phyloP scores from a whole-genome alignment of 2,113 vertebrate species.

The Vireo altiloquus region DNA sequence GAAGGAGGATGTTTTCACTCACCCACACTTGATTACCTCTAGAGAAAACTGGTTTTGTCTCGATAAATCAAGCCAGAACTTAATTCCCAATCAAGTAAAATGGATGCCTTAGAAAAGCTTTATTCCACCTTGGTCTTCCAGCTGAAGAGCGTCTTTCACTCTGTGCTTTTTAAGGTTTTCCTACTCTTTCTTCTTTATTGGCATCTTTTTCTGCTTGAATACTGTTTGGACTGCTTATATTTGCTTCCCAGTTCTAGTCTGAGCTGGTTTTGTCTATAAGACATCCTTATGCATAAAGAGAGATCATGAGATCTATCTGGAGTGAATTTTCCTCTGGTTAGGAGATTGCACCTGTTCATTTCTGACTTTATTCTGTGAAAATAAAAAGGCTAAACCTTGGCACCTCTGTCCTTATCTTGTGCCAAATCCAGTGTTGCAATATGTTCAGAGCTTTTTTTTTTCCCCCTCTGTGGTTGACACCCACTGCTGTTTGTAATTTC shows the following conservation, averaged over 20 bases:
- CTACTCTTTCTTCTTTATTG: neutral
- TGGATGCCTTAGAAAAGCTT: rapidly evolving
- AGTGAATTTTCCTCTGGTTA: neutral
- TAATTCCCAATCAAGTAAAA: neutral
- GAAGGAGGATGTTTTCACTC: rapidly evolving
- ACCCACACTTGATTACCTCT: neutral
- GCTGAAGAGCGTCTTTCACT: rapidly evolving
- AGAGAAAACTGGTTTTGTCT: neutral
- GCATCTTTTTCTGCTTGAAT: neutral
- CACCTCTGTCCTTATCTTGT: neutral
- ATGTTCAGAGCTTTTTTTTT: neutral
- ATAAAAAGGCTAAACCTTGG: slow-evolving; percentile 3
- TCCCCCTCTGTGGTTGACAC: slow-evolving; percentile 3
- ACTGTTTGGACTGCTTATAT: neutral
- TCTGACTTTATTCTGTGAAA: neutral
- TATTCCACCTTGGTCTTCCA: neutral
- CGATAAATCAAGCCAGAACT: neutral
- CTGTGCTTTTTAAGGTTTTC: neutral
- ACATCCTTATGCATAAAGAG: neutral
- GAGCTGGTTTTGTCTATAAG: neutral
- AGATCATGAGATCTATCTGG: neutral
- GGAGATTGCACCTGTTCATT: slow-evolving; percentile 12
- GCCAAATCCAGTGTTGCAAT: slow-evolving; percentile 18
- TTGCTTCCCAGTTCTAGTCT: neutral
- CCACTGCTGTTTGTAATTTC: neutral